These are phyloP conservation scores for Enoplosus armatus DNA, from an alignment of 2,797 vertebrate species.

Conservation along the genomic window DNA sequence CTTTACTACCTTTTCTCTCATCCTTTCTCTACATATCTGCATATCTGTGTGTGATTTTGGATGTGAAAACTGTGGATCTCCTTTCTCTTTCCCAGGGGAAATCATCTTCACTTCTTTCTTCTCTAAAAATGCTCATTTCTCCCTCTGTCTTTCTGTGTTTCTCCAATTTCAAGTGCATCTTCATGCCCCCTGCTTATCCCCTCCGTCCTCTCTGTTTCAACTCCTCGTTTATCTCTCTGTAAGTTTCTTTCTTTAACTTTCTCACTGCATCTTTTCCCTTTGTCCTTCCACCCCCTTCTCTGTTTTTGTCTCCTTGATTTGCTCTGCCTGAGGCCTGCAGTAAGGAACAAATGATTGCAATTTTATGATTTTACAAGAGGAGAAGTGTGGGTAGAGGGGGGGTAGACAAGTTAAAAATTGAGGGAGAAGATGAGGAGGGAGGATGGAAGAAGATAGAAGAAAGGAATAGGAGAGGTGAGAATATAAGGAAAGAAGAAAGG, in stretches of 20 bases:
- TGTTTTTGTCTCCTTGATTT: slow-evolving; percentile 17
- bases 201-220: slow-evolving; percentile 1
- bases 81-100: slow-evolving; percentile 22
- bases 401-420: background rate
- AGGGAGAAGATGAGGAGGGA: background rate
- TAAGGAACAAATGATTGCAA: slow-evolving; percentile 26
- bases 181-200: background rate
- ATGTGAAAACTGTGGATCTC: slow-evolving; percentile 1
- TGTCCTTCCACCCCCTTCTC: background rate
- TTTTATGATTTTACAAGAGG: slow-evolving; percentile 19
- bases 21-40: slow-evolving; percentile 2
- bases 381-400: background rate
- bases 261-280: background rate
- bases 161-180: slow-evolving; percentile 19
- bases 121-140: background rate
- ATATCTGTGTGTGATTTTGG: slow-evolving; percentile 1
- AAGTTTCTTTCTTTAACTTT: slow-evolving; percentile 1
- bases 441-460: background rate
- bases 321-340: slow-evolving; percentile 2
- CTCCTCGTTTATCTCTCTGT: slow-evolving; percentile 5
- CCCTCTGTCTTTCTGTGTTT: background rate
- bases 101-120: slow-evolving; percentile 34
- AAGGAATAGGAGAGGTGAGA: background rate
- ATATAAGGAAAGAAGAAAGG: background rate
- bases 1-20: slow-evolving; percentile 20